phyloP scores from a whole-genome alignment of 2,888 invertebrate genomes.

The Drosophila niveifrons region DNA sequence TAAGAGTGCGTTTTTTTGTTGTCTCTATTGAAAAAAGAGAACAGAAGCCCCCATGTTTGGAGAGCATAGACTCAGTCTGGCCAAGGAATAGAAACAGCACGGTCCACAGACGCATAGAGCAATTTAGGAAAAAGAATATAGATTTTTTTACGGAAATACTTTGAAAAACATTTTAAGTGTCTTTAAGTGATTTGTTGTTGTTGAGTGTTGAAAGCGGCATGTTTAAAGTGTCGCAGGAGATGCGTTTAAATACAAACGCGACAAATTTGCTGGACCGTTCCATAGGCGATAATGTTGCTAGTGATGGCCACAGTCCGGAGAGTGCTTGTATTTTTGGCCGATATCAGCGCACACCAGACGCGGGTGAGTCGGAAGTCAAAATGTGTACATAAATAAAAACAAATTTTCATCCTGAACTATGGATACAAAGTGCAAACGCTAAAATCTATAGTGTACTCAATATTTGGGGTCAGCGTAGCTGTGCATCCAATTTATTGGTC shows the following conservation, averaged over 20 bases:
- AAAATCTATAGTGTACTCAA: no score
- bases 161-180: slow-evolving; percentile 32
- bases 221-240: slow-evolving; percentile 85
- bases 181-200: slow-evolving; percentile 26
- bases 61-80: slow-evolving; percentile 51
- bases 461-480: background rate
- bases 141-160: slow-evolving; percentile 41
- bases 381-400: background rate
- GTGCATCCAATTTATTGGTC: background rate
- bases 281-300: slow-evolving; percentile 34
- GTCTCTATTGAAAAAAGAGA: slow-evolving; percentile 25
- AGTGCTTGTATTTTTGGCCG: slow-evolving; percentile 82
- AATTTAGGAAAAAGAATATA: slow-evolving; percentile 28
- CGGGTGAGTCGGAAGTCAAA: slow-evolving; percentile 78
- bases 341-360: slow-evolving; percentile 83
- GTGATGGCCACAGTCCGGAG: slow-evolving; percentile 61
- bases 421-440: background rate
- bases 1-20: slow-evolving; percentile 50
- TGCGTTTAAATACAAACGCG: slow-evolving; percentile 79
- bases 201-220: slow-evolving; percentile 59
- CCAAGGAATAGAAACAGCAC: slow-evolving; percentile 53
- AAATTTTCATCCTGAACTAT: background rate
- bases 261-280: slow-evolving; percentile 38
- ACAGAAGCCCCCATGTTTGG: background rate
- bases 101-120: slow-evolving; percentile 40